Conservation (phyloP, 2,797 vertebrate species). For the Peromyscus eremicus region DNA sequence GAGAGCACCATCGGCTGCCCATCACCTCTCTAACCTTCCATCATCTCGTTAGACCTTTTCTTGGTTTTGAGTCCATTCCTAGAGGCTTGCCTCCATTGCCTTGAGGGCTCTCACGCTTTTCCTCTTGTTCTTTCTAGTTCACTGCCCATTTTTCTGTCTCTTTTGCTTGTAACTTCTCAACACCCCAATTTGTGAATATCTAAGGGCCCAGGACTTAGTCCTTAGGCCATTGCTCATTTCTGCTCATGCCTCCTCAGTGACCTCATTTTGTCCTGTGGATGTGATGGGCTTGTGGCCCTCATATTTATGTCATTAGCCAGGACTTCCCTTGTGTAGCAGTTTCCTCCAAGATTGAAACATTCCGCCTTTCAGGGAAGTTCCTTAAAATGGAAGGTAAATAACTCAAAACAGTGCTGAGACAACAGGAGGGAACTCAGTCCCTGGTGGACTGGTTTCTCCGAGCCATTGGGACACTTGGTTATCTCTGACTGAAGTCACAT, state of each 20-base stretch:
- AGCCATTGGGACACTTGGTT: background rate
- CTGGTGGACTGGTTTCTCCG: background rate
- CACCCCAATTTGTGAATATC: background rate
- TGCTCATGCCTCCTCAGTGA: background rate
- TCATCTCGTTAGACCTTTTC: background rate
- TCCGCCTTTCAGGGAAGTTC: background rate
- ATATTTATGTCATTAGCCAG: background rate
- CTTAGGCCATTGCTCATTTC: no score
- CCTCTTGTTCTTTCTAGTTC: background rate
- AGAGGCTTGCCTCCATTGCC: background rate
- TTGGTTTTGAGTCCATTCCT: background rate
- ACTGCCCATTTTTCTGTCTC: background rate
- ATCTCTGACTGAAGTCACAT: background rate
- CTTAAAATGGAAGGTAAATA: background rate
- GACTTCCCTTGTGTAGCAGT: background rate
- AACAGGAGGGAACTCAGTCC: background rate
- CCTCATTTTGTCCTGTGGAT: background rate
- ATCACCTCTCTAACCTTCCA: background rate
- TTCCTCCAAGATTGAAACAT: background rate
- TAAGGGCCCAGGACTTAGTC: background rate
- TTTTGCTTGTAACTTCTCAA: background rate
- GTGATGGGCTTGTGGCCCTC: no score
- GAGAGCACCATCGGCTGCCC: background rate
- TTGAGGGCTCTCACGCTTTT: background rate
- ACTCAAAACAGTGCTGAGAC: background rate